phyloP scores from a whole-genome alignment of 2,888 invertebrate species.

The Disparrhopalites patrizii region DNA sequence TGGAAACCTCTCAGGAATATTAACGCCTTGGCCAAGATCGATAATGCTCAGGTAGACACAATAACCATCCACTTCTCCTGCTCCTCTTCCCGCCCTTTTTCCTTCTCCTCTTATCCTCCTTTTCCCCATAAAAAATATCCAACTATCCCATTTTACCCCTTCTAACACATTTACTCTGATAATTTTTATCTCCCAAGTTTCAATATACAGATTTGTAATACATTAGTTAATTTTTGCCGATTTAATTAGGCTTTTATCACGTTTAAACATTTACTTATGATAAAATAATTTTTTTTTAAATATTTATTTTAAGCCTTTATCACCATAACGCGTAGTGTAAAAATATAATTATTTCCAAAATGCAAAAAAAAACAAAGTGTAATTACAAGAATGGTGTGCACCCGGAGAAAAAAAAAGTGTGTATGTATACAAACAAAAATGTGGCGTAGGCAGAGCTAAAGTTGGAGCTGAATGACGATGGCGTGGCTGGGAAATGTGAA shows the following conservation, averaged over 20 bases:
- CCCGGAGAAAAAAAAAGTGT: too few relatives aligned
- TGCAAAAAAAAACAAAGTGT: not conserved
- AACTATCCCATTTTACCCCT: too few relatives aligned
- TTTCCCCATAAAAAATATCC: not conserved
- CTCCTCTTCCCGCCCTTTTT: not conserved
- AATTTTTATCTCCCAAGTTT: not conserved
- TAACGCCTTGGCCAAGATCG: slow-evolving; percentile 46
- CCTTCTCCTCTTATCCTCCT: too few relatives aligned
- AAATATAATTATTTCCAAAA: too few relatives aligned
- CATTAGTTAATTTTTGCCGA: not conserved
- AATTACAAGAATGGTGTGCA: not conserved
- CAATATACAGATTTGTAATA: not conserved
- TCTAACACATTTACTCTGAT: too few relatives aligned
- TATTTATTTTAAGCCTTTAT: too few relatives aligned
- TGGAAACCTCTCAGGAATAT: slow-evolving; percentile 47
- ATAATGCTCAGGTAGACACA: slow-evolving; percentile 44
- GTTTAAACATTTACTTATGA: too few relatives aligned
- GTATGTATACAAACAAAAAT: too few relatives aligned
- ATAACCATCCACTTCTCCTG: not conserved
- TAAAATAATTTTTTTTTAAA: too few relatives aligned
- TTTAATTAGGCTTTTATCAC: too few relatives aligned
- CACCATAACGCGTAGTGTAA: too few relatives aligned
- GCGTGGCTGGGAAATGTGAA: slow-evolving; percentile 42
- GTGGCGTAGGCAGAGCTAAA: slow-evolving; percentile 46
- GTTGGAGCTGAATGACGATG: slow-evolving; percentile 44